Conservation (phyloP, 2,888 invertebrate genomes). For the Microchrysa polita region DNA sequence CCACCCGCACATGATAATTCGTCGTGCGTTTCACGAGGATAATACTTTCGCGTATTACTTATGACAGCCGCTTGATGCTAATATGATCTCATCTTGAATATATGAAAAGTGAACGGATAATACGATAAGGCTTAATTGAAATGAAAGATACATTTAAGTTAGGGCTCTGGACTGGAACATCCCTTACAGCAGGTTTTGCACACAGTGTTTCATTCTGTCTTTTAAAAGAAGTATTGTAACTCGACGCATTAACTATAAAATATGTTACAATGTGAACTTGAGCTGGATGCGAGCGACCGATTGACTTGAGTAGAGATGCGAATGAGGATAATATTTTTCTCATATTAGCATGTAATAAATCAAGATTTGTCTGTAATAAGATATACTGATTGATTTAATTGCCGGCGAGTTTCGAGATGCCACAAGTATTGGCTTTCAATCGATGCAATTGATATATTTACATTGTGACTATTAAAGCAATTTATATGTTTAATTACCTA, state of each 20-base stretch:
- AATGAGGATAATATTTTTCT: conserved; percentile 3
- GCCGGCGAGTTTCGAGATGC: conserved; percentile 2
- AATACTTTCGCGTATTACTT: neutral
- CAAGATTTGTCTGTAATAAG: conserved; percentile 14
- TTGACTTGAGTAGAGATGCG: neutral
- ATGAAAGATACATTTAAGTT: conserved; percentile 8
- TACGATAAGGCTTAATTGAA: neutral
- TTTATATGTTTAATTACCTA: neutral
- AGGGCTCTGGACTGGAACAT: neutral
- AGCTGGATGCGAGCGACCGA: no score
- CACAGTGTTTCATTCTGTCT: neutral
- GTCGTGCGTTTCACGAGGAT: conserved; percentile 4
- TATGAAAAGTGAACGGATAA: neutral
- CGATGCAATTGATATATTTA: conserved; percentile 5
- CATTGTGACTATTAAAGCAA: conserved; percentile 5
- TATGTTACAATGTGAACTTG: neutral
- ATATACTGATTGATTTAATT: conserved; percentile 26
- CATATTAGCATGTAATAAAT: conserved; percentile 23
- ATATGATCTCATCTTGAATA: neutral
- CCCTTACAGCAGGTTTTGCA: neutral
- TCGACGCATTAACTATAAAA: neutral
- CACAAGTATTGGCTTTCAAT: neutral
- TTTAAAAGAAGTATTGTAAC: neutral
- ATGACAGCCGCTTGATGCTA: conserved; percentile 2
- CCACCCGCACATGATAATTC: conserved; percentile 12